Base-by-base conservation (phyloP, 2,113 vertebrate species). In the Corvus cornix region DNA sequence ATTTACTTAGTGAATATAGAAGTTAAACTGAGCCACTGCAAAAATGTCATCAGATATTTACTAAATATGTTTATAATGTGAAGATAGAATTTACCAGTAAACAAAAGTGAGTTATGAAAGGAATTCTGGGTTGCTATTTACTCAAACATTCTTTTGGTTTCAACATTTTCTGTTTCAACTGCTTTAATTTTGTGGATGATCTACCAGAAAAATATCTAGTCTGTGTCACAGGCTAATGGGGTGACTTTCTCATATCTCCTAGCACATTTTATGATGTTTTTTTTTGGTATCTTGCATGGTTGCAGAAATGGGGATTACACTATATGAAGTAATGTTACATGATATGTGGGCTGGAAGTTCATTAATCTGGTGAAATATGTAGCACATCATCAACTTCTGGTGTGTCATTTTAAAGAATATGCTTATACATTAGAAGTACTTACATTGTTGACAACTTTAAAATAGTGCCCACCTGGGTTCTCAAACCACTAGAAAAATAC, bases 261-360 rank as follows among this genome's bases (percentile, higher is more conserved):
- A 95, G 82, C 89, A 96, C 80, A 92, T 77, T 97, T 92, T 63
- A 63, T 91, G 95, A 95, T 91, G 75, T 92, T 94, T 94, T 96
- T 78, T 76, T 97, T 96, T 94, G 76, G 86, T 92, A 89, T 96
- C 94, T 92, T 87, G 78, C 79, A 94, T 81, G 41, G 70, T n/a
- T 96, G 85, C 96, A 97, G 97, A 97, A 77, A 75, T 73, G 55
- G 39, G 87, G 93, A 96, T 97, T 96, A 97, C 89, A 67, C 72
- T 80, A 87, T 96, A 95, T 98, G 98, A 98, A 95, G 96, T 98
- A 96, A 98, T 97, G 96, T 62, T 95, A 92, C 59, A 86, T 62
- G 87, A 94, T 90, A 93, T 72, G 90, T 90, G 93, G 82, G 91
- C 89, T 93, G 80, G 81, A 87, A n/a, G 30, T 95, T 92, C 96